Base-by-base conservation (phyloP, 1,140 invertebrate species). In the Zeugodacus cucurbitae region DNA sequence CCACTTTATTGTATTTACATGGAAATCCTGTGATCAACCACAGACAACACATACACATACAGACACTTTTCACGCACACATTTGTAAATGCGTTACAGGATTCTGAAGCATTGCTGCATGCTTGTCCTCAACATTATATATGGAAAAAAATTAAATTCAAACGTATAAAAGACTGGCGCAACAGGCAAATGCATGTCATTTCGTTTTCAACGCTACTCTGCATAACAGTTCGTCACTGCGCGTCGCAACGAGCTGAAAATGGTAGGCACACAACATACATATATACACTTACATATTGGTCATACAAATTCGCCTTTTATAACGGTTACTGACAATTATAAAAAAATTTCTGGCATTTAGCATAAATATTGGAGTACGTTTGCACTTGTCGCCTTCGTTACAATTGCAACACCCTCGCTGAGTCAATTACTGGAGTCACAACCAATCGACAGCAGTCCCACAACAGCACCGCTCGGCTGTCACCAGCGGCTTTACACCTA, bases 401-500 rank as follows among this genome's bases (percentile, higher is more conserved):
- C 74, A 11, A 48, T 82, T 48, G n/a, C 74, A 54, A 82, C 74
- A 44, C 41, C 74, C 1, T 44, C 74, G 11, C 10, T 82, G 41
- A 82, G 74, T 4, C 90, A 92, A 78, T 26, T 92, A 37, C 86
- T 92, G 10, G 91, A 92, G 22, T 82, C 92, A 4, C 89, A 93
- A 57, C 90, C 90, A 0, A 88, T 93, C 8, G 89, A 88, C 57
- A 92, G 89, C 57, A 91, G 89, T 58, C 91, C 91, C 6, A 91
- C 91, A 11, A 78, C 88, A 5, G 89, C 91, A 0, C 91, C 92
- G 17, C 87, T 94, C 17, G 94, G 94, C 74, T 95, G 94, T 87
- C 94, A 94, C 89, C 91, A 93, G 37, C 91, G 93, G 10, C 48
- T 94, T 1, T 94, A 95, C 88, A 94, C 94, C 0, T 94, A 94